A percentile compares a stretch with the other conserved stretches of the same genome.
Conservation (phyloP, 2,888 invertebrate genomes). For the Diploptera punctata region DNA sequence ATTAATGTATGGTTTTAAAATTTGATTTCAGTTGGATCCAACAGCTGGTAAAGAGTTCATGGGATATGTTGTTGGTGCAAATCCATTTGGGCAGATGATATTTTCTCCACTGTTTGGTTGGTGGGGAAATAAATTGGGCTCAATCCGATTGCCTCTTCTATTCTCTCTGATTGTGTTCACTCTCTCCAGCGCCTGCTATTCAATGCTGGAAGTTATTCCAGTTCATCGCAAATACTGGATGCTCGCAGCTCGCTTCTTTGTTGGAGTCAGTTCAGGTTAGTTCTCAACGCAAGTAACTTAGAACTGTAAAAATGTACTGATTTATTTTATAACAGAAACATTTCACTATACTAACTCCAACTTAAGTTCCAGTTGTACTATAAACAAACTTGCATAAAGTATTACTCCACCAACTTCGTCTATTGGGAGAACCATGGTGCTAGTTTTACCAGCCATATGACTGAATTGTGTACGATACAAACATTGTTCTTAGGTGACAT, state of each 20-base stretch:
- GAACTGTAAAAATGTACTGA: too few species aligned
- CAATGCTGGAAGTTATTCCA: constrained; percentile 73
- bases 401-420: too few species aligned
- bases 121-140: constrained; percentile 80
- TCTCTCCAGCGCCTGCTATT: constrained; percentile 74
- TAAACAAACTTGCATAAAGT: too few species aligned
- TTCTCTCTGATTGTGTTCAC: constrained; percentile 74
- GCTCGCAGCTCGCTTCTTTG: constrained; percentile 76
- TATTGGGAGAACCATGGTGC: too few species aligned
- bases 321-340: too few species aligned
- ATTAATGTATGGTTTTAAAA: too few species aligned
- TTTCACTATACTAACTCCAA: too few species aligned
- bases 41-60: constrained; percentile 81
- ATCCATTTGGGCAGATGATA: constrained; percentile 86
- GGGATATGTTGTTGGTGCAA: constrained; percentile 84
- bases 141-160: constrained; percentile 74
- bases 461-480: too few species aligned
- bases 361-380: too few species aligned
- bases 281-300: too few species aligned
- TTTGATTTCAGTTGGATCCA: constrained; percentile 72
- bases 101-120: constrained; percentile 84
- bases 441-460: too few species aligned
- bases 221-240: constrained; percentile 73
- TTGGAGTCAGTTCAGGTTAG: constrained; percentile 83
- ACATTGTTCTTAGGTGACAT: too few species aligned